Percentiles rank a stretch among this genome's conserved stretches.
Conservation (phyloP, 2,797 vertebrate genomes). For the Sternarchorhynchus goeldii region DNA sequence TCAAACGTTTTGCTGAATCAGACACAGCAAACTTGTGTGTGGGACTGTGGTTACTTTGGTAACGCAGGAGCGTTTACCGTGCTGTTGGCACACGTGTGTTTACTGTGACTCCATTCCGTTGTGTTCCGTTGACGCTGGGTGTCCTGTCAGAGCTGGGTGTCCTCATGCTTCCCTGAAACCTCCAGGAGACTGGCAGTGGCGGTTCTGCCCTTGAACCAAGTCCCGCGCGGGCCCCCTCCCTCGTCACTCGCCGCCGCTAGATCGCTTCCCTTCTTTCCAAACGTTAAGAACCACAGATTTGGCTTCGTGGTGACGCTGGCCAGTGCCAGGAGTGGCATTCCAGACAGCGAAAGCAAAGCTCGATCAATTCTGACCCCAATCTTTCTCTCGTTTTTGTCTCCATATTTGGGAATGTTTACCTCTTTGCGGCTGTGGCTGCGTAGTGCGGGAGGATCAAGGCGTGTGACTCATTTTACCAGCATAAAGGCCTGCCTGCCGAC, state of each 20-base stretch:
- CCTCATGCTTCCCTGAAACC: slow-evolving; percentile 15
- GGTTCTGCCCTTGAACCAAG: slow-evolving; percentile 44
- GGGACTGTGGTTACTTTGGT: neutral
- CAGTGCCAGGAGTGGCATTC: slow-evolving; percentile 71
- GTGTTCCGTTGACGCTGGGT: no score
- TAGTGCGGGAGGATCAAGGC: slow-evolving; percentile 85
- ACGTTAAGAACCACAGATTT: slow-evolving; percentile 73
- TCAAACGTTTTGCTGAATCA: slow-evolving; percentile 29
- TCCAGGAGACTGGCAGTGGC: neutral
- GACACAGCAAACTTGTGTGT: neutral
- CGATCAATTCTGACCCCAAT: slow-evolving; percentile 85
- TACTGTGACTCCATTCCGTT: no score
- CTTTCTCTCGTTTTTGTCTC: slow-evolving; percentile 87
- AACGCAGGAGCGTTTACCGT: no score
- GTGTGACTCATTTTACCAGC: slow-evolving; percentile 86
- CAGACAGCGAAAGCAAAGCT: slow-evolving; percentile 77
- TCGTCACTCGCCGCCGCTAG: slow-evolving; percentile 64
- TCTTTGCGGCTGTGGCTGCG: slow-evolving; percentile 88
- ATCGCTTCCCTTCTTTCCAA: slow-evolving; percentile 69
- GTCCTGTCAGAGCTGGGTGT: slow-evolving; percentile 23
- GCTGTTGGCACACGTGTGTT: no score
- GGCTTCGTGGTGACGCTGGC: slow-evolving; percentile 71
- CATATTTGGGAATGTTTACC: slow-evolving; percentile 99
- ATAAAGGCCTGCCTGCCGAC: slow-evolving; percentile 68
- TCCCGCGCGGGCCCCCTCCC: slow-evolving; percentile 55